phyloP scores from a whole-genome alignment of 1,140 invertebrate species.

The Magallana ariakensis region DNA sequence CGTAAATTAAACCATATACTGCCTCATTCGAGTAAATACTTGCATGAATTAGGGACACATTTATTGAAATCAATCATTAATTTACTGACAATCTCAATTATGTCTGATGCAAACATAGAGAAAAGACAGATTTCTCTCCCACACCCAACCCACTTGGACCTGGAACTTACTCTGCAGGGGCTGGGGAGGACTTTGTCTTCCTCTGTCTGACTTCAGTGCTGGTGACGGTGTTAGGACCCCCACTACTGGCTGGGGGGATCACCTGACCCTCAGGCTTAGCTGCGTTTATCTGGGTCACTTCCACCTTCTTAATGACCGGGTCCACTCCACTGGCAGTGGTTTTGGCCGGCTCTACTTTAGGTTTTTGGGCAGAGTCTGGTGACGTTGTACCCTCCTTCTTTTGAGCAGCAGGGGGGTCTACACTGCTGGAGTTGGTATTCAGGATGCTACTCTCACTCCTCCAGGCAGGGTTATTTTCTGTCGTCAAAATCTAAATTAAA shows the following conservation, averaged over 20 bases:
- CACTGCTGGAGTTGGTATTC: constrained; percentile 49
- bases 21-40: too few species aligned
- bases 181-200: constrained; percentile 47
- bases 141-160: neutral
- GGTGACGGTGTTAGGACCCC: neutral
- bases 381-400: constrained; percentile 44
- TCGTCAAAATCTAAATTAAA: constrained; percentile 67
- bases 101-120: neutral
- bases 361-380: constrained; percentile 22
- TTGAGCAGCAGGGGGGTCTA: constrained; percentile 34
- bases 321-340: constrained; percentile 22
- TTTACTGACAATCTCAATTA: too few species aligned
- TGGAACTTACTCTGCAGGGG: constrained; percentile 42
- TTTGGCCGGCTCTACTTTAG: constrained; percentile 4
- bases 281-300: constrained; percentile 14
- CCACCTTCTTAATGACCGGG: constrained; percentile 40
- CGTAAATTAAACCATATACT: too few species aligned
- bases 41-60: too few species aligned
- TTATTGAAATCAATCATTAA: too few species aligned
- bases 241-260: constrained; percentile 55
- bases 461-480: constrained; percentile 66
- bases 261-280: constrained; percentile 44
- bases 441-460: constrained; percentile 58
- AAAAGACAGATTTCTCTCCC: neutral
- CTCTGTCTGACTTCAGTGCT: constrained; percentile 65